These are phyloP conservation scores for Eriocheir sinensis DNA, from an alignment of 1,140 invertebrate species.

Conservation along the genomic window DNA sequence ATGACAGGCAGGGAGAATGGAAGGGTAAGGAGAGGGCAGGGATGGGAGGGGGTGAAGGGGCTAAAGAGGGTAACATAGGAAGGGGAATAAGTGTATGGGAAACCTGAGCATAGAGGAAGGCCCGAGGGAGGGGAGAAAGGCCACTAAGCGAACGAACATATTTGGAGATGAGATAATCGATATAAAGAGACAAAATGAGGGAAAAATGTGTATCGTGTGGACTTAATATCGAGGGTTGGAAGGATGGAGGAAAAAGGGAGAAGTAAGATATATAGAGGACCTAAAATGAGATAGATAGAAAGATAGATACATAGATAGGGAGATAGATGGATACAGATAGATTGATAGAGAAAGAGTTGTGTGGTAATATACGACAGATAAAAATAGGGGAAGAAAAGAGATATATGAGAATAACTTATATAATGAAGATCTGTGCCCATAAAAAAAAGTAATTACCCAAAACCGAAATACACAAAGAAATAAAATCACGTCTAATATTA, in stretches of 20 bases:
- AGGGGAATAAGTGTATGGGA: not conserved
- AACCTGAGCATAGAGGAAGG: not conserved
- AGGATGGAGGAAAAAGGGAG: not conserved
- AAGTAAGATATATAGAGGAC: too few species aligned
- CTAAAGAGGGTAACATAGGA: not conserved
- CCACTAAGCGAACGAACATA: slow-evolving; percentile 12
- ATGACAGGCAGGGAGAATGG: not conserved
- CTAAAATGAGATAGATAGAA: too few species aligned
- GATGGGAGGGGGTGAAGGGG: not conserved
- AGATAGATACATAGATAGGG: not conserved
- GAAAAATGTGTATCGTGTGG: not conserved
- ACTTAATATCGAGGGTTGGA: not conserved
- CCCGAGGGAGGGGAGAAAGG: not conserved
- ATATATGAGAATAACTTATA: too few species aligned
- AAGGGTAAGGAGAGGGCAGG: too few species aligned
- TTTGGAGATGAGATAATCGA: not conserved
- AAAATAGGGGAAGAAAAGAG: too few species aligned
- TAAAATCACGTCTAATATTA: too few species aligned
- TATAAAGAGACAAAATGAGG: not conserved
- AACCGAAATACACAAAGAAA: too few species aligned
- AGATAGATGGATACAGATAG: too few species aligned
- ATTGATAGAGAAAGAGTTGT: too few species aligned
- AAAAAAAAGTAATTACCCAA: too few species aligned
- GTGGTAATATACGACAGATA: too few species aligned
- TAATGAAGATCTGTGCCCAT: too few species aligned